Conservation (phyloP, 2,113 vertebrate species). For the Synodontis membranacea region DNA sequence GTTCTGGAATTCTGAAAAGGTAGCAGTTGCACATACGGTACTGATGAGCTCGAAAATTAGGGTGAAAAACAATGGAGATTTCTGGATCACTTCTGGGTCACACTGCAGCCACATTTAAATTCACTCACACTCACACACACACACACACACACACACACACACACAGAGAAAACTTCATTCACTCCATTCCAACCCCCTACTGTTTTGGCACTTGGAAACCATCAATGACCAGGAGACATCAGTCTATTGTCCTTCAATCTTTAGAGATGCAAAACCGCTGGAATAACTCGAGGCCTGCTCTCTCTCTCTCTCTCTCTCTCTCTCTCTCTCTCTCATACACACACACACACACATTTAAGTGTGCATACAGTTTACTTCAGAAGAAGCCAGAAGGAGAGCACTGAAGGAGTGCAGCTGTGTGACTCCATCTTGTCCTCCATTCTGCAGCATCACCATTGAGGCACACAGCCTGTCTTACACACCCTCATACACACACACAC, state of each 20-base stretch:
- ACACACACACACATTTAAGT: slow-evolving; percentile 13
- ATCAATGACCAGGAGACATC: slow-evolving; percentile 34
- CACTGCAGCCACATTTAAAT: slow-evolving; percentile 15
- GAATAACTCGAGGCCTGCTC: slow-evolving; percentile 10
- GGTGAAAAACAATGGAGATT: neutral
- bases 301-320: too few relatives aligned
- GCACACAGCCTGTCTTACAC: neutral
- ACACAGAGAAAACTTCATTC: slow-evolving; percentile 18
- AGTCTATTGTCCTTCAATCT: slow-evolving; percentile 46
- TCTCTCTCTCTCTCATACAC: too few relatives aligned
- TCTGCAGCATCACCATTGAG: slow-evolving; percentile 42
- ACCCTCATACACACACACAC: slow-evolving; percentile 2
- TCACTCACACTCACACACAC: neutral
- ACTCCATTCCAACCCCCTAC: neutral
- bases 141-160: slow-evolving; percentile 27
- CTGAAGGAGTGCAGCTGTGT: slow-evolving; percentile 43
- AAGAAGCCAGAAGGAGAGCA: slow-evolving; percentile 16
- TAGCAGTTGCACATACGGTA: neutral
- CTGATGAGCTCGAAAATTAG: neutral
- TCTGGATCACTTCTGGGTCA: slow-evolving; percentile 1
- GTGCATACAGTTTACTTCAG: neutral
- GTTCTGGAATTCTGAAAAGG: neutral
- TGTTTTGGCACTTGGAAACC: slow-evolving; percentile 17
- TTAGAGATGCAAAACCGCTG: slow-evolving; percentile 48
- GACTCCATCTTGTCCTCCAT: slow-evolving; percentile 52